These are phyloP conservation scores for Cyanistes caeruleus DNA, from an alignment of 2,113 vertebrate genomes.

Conservation along the genomic window DNA sequence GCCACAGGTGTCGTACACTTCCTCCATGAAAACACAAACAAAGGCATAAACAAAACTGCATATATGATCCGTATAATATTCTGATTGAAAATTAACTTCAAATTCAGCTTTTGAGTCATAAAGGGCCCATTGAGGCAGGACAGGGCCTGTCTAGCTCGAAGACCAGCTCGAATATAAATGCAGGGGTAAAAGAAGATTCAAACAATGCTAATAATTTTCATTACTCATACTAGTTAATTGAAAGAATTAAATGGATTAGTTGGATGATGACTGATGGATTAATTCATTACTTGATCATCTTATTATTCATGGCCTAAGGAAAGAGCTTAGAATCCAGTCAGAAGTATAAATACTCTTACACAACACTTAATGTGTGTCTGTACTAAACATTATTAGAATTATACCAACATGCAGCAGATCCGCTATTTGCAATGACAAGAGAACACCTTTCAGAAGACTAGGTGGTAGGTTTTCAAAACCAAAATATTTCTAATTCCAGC, in stretches of 20 bases:
- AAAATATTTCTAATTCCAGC: not conserved
- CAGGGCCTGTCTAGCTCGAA: not conserved
- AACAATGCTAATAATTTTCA: not conserved
- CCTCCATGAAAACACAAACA: not conserved
- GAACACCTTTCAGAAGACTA: not conserved
- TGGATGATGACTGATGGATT: not conserved
- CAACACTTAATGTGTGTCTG: not conserved
- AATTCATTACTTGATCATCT: not conserved
- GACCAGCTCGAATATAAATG: not conserved
- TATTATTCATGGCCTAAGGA: not conserved
- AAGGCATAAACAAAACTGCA: accelerated
- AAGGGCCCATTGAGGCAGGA: not conserved
- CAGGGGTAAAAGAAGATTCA: not conserved
- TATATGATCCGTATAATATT: not conserved
- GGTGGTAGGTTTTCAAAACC: not conserved
- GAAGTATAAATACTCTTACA: not conserved
- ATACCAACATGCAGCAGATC: not conserved
- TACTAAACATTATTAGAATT: not conserved
- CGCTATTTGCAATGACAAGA: not conserved
- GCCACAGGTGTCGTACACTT: not conserved
- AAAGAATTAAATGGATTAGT: not conserved
- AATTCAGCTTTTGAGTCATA: not conserved
- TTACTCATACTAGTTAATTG: not conserved
- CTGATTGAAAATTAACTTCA: not conserved
- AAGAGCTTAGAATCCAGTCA: not conserved